A percentile compares a stretch with the other conserved stretches of the same genome.
These are phyloP conservation scores for Ciconia stormi DNA, from an alignment of 2,113 vertebrate genomes.

Conservation along the genomic window DNA sequence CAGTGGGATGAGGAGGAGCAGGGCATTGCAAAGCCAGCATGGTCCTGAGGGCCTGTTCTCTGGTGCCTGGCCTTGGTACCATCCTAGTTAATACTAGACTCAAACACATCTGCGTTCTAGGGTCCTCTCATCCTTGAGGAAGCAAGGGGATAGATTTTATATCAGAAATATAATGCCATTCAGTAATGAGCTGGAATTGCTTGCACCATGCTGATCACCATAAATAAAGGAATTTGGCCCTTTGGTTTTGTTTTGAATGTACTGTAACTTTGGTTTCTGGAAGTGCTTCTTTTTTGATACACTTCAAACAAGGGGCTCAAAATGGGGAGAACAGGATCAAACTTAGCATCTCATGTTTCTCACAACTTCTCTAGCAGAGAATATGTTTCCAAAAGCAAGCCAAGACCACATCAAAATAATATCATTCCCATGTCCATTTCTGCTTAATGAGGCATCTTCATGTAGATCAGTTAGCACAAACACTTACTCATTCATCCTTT, in stretches of 20 bases:
- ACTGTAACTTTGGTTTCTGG: neutral
- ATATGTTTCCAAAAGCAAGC: neutral
- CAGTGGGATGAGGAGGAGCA: neutral
- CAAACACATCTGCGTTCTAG: neutral
- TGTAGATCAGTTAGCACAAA: constrained; percentile 20
- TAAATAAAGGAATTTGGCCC: neutral
- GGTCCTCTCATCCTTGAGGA: neutral
- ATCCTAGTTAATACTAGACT: neutral
- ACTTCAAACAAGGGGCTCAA: neutral
- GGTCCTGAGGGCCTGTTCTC: neutral
- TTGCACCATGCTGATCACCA: neutral
- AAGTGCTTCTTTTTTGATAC: neutral
- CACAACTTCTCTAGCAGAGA: neutral
- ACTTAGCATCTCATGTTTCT: neutral
- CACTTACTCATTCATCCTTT: constrained; percentile 31
- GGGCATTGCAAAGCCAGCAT: neutral
- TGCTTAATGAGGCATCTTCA: constrained; percentile 20
- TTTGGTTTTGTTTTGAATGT: neutral
- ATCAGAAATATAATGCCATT: neutral
- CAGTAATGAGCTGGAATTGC: neutral
- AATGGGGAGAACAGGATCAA: neutral
- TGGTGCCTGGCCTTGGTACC: neutral
- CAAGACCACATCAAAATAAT: constrained; percentile 15
- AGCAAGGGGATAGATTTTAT: neutral
- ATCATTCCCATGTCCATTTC: neutral